Evolutionary conservation across 2,888 invertebrate genomes (phyloP).

Genomic region (Steromphala cineraria): DNA sequence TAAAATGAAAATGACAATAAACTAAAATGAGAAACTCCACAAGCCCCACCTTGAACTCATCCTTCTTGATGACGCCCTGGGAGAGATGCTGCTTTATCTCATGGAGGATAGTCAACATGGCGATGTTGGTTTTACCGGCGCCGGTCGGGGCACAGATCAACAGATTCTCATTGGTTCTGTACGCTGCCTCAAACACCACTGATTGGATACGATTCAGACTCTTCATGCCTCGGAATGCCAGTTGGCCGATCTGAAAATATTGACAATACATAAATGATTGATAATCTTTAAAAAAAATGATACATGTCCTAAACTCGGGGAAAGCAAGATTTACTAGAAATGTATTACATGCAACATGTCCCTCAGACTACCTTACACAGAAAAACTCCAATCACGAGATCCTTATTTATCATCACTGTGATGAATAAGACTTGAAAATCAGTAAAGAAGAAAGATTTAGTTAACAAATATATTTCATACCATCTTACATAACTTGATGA

Average conservation of each 20-base stretch:
- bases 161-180: constrained; percentile 96
- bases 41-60: constrained; percentile 88
- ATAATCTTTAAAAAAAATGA: too few species aligned
- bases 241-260: constrained; percentile 83
- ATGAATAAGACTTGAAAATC: too few species aligned
- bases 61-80: constrained; percentile 86
- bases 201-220: constrained; percentile 95
- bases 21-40: not conserved
- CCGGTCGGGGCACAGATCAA: constrained; percentile 99
- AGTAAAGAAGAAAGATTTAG: too few species aligned
- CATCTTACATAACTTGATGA: too few species aligned
- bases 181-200: constrained; percentile 95
- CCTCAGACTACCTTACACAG: too few species aligned
- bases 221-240: constrained; percentile 91
- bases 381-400: too few species aligned
- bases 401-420: too few species aligned
- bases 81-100: constrained; percentile 89
- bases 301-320: too few species aligned
- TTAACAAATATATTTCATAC: too few species aligned
- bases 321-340: too few species aligned
- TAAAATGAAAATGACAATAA: too few species aligned
- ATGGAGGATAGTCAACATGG: constrained; percentile 92
- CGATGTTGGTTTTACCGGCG: constrained; percentile 99
- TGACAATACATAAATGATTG: not conserved
- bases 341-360: too few species aligned